Evolutionary conservation across 2,113 vertebrate genomes (phyloP), one percentile per base, ranked within the genome.

Genomic region (Pleuronectes platessa): DNA sequence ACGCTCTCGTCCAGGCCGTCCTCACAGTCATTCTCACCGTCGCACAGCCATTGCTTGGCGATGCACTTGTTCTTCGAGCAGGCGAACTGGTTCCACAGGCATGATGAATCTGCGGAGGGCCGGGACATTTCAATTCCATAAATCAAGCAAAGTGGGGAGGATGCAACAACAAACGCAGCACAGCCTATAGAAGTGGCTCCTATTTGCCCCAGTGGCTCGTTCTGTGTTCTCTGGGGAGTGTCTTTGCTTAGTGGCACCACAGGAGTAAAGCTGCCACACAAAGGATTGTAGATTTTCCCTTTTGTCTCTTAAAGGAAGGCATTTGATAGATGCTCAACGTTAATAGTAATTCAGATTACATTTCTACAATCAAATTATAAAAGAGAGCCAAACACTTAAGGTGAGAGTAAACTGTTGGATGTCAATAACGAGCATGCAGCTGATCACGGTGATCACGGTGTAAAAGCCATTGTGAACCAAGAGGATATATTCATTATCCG

Each of bases 41-140:
- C 98, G 72, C 98, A 99, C 26, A 95, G 91, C 98, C 98, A 99
- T 55, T 98, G 97, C 69, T 94, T 97, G 31, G 98, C 97, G 56
- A 99, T 99, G 83, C 98, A 99, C 78, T 98, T 99, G 76, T 96
- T 94, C 73, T 96, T 95, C 23, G 98, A 97, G 90, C 98, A 99
- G 71, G 98, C 96, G 83, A 99, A 99, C 12, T 99, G 97, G 89
- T 97, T 97, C 98, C 98, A 99, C 0, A 97, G 93, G 81, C 98
- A 99, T 37, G 97, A 97, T 0, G 98, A 98, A 92, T 98, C 98
- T 99, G 83, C 62, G 58, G 68, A 76, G 59, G 76, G 83, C 55
- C 70, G 31, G 3, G 68, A 26, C 51, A 60, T 84, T 87, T 79
- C 73, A 82, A 24, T 55, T 65, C 56, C 79, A 89, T 83, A 83